Evolutionary conservation across 2,888 invertebrate genomes (phyloP), one percentile per base, ranked within the genome.

Genomic region (Trisateles emortualis): DNA sequence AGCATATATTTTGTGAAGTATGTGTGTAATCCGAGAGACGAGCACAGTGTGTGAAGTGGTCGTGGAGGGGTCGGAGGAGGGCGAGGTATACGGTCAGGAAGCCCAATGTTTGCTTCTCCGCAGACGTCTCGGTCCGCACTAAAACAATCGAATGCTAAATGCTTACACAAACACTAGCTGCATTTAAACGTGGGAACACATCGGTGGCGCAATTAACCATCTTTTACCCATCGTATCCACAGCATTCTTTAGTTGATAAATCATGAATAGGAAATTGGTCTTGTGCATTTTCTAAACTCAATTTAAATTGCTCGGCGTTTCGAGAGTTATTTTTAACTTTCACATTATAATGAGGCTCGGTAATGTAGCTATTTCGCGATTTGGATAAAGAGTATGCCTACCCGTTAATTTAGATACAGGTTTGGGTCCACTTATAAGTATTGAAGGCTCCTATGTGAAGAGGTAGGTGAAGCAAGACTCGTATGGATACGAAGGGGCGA

Each of bases 61-160:
- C 33, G 57, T 54, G 17, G 58, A 44, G 61, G 40, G 29, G 50
- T 50, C n/a, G 66, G 62, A 57, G 51, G 57, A 55, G 57, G 44
- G 64, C 55, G 41, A 35, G 61, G 66, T 62, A 69, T 53, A 47
- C 68, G 76, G 72, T 78, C 81, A 87, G 86, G 88, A 86, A 88
- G 81, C 81, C 76, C 80, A 78, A 81, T 91, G 89, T 92, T 90
- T 92, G 81, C 85, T 79, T 84, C 83, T 76, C 81, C 76, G 81
- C 86, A 84, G 88, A 87, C 86, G 85, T 87, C 88, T 88, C 85
- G 83, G 85, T 81, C 84, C 84, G 84, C 90, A 88, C 92, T 92
- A 92, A 92, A 89, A 92, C 92, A 92, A 92, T 92, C 92, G 89
- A 90, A 87, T 87, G 92, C 90, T 92, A 92, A 92, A 87, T 84